Evolutionary conservation across 2,888 invertebrate genomes (phyloP).

Genomic region (Corythucha ciliata): DNA sequence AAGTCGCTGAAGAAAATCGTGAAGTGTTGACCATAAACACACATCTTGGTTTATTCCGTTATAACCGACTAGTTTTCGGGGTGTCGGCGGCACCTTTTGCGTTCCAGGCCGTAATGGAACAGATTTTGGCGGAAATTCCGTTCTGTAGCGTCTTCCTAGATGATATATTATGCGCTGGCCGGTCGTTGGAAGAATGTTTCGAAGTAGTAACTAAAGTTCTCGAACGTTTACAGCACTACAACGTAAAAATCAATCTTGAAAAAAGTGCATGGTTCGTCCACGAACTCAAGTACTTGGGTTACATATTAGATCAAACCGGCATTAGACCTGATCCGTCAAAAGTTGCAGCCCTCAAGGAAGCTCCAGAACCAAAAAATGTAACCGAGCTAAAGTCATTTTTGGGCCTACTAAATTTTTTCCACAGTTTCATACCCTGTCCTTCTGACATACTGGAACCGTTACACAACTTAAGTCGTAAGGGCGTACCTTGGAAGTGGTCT

Average conservation of each 20-base stretch:
- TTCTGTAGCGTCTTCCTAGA: background rate
- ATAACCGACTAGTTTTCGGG: slow-evolving; percentile 3
- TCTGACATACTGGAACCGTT: slow-evolving; percentile 7
- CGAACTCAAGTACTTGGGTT: background rate
- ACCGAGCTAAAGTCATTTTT: slow-evolving; percentile 7
- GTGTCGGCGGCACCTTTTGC: background rate
- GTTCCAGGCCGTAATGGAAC: slow-evolving; percentile 6
- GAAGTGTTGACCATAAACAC: slow-evolving; percentile 1
- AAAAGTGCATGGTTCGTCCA: slow-evolving; percentile 2
- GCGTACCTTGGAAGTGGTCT: slow-evolving; percentile 7
- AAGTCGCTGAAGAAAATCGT: background rate
- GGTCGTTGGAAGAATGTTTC: background rate
- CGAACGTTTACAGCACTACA: background rate
- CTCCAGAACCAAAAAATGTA: slow-evolving; percentile 1
- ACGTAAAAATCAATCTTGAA: background rate
- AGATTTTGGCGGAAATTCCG: background rate
- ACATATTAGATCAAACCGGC: background rate
- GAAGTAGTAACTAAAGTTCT: background rate
- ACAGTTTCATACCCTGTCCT: slow-evolving; percentile 14
- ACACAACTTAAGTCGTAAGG: slow-evolving; percentile 12
- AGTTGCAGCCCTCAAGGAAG: background rate
- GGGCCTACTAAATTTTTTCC: slow-evolving; percentile 19
- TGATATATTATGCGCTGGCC: background rate
- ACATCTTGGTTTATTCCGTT: slow-evolving; percentile 7
- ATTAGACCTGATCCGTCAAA: background rate